Evolutionary conservation across 2,797 vertebrate species (phyloP), one percentile per base, ranked within the genome.

Genomic region (Taenioides sp.): DNA sequence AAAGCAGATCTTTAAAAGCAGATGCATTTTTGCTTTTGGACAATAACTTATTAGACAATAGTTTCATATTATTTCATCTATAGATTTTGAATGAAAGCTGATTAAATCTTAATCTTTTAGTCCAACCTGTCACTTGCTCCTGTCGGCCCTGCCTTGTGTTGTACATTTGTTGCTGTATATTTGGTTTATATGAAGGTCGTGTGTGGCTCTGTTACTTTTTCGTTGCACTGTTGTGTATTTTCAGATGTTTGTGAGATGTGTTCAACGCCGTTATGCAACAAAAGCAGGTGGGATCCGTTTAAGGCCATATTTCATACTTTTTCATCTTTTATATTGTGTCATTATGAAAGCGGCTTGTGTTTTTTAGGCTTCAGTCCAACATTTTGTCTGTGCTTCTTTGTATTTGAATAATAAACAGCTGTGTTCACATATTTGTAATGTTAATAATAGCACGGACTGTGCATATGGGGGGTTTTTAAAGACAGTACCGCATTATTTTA

Each of bases 401-500:
- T 87, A 61, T 87, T 82, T 74, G 64, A 82, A 77, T 86, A 83
- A 84, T 89, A 78, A 76, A 71, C 87, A 50, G 65, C 52, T 82
- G 11, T 80, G 62, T 65, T 76, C 68, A 75, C 64, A 78, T 87
- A 76, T 88, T 86, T 82, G 63, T 49, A 25, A 49, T 65, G 82
- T 87, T 86, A 81, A 82, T 90, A 65, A 86, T 85, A 89, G 89
- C 88, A 91, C 90, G 90, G 91, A 93, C 91, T 57, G 76, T 70
- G 50, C 73, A 73, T 83, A 23, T 87, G 84, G 25, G 77, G 83
- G 67, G 74, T 89, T 92, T 92, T 90, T 88, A 86, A 88, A 90
- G 74, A 89, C 84, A 90, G 87, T 90, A 91, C 76, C 77, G 88
- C 71, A 67, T 76, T 91, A 84, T 94, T 94, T 94, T 93, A 68